Evolutionary conservation across 2,797 vertebrate genomes (phyloP).

Genomic region (Hybognathus amarus): DNA sequence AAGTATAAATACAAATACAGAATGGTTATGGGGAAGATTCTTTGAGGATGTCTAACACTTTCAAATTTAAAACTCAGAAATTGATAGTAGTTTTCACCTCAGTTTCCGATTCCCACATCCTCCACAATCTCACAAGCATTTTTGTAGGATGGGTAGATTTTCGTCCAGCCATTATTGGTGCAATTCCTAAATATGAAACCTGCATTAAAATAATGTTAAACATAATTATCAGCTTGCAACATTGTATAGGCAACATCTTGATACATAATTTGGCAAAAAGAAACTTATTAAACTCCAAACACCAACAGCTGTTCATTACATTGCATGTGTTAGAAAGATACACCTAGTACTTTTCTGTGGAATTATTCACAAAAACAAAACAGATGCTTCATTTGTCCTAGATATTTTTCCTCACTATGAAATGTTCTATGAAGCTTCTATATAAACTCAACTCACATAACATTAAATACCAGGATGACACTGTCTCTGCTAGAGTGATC

Average conservation of each 20-base stretch:
- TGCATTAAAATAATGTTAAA: conserved; percentile 55
- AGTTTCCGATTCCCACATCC: conserved; percentile 64
- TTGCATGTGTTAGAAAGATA: not conserved
- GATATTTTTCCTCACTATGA: not conserved
- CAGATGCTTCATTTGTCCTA: not conserved
- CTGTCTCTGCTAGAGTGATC: not conserved
- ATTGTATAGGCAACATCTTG: not conserved
- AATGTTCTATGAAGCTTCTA: not conserved
- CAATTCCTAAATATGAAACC: conserved; percentile 86
- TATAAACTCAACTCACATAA: not conserved
- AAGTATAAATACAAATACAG: not conserved
- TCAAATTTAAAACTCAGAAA: not conserved
- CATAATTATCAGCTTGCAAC: not conserved
- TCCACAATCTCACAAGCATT: conserved; percentile 80
- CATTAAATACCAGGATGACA: conserved; percentile 1
- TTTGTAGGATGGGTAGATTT: conserved; percentile 80
- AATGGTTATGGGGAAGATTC: not conserved
- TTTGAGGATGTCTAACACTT: not conserved
- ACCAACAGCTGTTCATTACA: conserved; percentile 11
- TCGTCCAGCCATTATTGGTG: conserved; percentile 80
- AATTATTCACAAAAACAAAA: not conserved
- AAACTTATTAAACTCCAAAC: not conserved
- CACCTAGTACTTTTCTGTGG: not conserved
- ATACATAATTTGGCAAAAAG: not conserved
- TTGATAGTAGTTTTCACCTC: conserved; percentile 42